Base-by-base conservation (phyloP, 2,797 vertebrate genomes). In the Artibeus jamaicensis region DNA sequence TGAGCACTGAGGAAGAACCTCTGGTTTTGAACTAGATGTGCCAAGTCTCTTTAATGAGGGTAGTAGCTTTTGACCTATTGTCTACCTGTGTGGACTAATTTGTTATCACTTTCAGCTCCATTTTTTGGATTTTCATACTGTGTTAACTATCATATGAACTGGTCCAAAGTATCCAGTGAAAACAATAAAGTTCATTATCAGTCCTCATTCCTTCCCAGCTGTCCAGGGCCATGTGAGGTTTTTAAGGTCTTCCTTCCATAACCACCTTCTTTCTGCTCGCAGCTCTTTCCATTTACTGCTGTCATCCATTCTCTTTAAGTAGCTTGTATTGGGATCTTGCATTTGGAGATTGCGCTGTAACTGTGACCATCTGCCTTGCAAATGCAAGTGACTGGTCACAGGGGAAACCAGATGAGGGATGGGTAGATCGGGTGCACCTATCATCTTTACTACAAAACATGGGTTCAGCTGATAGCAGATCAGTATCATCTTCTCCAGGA, bases 381-480 rank as follows among this genome's bases (percentile, higher is more conserved):
- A 88, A 62, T 53, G 68, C 34, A 24, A 87, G 67, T 1, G 8
- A 91, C 50, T 37, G 57, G 32, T 44, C 91, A 87, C 79, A 81
- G 68, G 57, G 83, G 90, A 96, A 89, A 93, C 39, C 9, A 79
- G 76, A 93, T 79, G 84, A 94, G 29, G 29, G 74, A 74, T 16
- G 9, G 68, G 42, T 37, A 85, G 97, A 86, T 93, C 94, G 68
- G 74, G 74, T 96, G 93, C 91, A 76, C 77, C 68, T 53, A 59
- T 93, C 55, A 83, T 32, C 62, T 32, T 19, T 62, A 86, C 73
- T 32, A 67, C 79, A 59, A 77, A 94, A 79, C 93, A 91, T 15
- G 74, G 94, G 96, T 86, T 96, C 34, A 79, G 68, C 62, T 88
- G 48, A 87, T 84, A 78, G 83, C 37, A 29, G 24, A 81, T 71